A percentile compares a stretch with the other conserved stretches of the same genome.
These are phyloP conservation scores for Panopea generosa DNA, from an alignment of 2,888 invertebrate genomes.

Conservation along the genomic window DNA sequence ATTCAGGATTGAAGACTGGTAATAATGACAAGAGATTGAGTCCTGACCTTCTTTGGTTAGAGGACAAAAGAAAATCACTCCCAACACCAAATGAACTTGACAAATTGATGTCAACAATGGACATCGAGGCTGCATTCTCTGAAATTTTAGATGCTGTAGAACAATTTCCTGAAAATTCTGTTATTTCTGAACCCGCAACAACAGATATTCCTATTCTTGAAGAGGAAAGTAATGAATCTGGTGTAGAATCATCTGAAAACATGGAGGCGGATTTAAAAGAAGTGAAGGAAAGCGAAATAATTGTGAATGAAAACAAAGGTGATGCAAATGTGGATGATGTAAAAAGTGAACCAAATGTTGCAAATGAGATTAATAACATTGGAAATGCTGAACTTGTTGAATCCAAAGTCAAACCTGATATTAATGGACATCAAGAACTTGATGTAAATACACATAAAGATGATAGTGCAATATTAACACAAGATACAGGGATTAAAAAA, in stretches of 20 bases:
- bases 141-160: slow-evolving; percentile 72
- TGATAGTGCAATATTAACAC: slow-evolving; percentile 28
- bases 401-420: slow-evolving; percentile 1
- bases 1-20: neutral
- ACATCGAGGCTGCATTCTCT: slow-evolving; percentile 70
- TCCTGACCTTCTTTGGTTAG: slow-evolving; percentile 61
- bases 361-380: slow-evolving; percentile 12
- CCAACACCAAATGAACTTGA: slow-evolving; percentile 59
- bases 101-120: slow-evolving; percentile 63
- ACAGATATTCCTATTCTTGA: slow-evolving; percentile 49
- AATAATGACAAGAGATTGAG: slow-evolving; percentile 23
- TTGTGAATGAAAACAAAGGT: neutral
- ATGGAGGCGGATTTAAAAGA: slow-evolving; percentile 4
- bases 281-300: neutral
- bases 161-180: slow-evolving; percentile 27
- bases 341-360: slow-evolving; percentile 6
- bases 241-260: neutral
- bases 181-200: neutral
- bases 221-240: slow-evolving; percentile 26
- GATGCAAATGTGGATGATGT: slow-evolving; percentile 2
- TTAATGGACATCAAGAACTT: neutral
- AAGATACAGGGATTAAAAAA: slow-evolving; percentile 21
- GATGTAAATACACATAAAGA: slow-evolving; percentile 9
- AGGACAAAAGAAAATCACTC: slow-evolving; percentile 64
- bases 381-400: neutral